These are phyloP conservation scores for Helostoma temminkii DNA, from an alignment of 2,797 vertebrate species.

Conservation along the genomic window DNA sequence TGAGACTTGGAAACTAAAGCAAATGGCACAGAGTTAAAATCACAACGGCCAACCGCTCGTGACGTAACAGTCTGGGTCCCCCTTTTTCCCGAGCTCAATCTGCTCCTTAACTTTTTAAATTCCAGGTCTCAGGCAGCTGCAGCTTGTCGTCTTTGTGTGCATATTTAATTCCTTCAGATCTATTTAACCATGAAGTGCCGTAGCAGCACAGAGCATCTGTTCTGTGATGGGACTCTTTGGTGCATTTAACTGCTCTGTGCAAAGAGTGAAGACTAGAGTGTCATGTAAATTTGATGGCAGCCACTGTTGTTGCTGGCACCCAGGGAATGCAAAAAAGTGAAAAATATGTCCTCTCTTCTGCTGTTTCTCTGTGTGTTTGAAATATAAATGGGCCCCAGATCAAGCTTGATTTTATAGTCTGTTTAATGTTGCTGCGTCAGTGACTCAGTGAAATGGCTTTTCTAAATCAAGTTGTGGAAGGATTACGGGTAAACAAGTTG, in stretches of 20 bases:
- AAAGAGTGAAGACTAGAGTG: conserved; percentile 40
- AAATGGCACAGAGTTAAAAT: conserved; percentile 13
- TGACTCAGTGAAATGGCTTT: conserved; percentile 44
- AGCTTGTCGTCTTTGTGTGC: conserved; percentile 41
- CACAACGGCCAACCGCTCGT: background rate
- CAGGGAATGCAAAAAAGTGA: conserved; percentile 46
- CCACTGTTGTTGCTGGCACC: conserved; percentile 44
- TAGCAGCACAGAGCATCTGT: conserved; percentile 53
- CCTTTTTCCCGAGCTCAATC: conserved; percentile 10
- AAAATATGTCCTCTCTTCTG: conserved; percentile 53
- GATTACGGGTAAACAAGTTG: conserved; percentile 50
- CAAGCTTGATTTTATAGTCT: conserved; percentile 46
- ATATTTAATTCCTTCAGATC: conserved; percentile 63
- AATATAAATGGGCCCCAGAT: conserved; percentile 69
- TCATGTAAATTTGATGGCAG: conserved; percentile 75
- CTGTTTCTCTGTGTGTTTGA: conserved; percentile 53
- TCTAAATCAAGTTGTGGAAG: conserved; percentile 50
- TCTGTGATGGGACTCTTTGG: conserved; percentile 46
- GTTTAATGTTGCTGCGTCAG: conserved; percentile 46
- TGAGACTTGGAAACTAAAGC: conserved; percentile 28
- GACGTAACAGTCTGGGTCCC: conserved; percentile 50
- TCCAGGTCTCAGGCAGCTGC: conserved; percentile 31
- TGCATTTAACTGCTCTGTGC: conserved; percentile 45
- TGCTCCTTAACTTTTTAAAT: conserved; percentile 5
- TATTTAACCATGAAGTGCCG: conserved; percentile 36